A percentile compares a stretch with the other conserved stretches of the same genome.
Conservation (phyloP, 2,888 invertebrate genomes). For the Graphium colonna region DNA sequence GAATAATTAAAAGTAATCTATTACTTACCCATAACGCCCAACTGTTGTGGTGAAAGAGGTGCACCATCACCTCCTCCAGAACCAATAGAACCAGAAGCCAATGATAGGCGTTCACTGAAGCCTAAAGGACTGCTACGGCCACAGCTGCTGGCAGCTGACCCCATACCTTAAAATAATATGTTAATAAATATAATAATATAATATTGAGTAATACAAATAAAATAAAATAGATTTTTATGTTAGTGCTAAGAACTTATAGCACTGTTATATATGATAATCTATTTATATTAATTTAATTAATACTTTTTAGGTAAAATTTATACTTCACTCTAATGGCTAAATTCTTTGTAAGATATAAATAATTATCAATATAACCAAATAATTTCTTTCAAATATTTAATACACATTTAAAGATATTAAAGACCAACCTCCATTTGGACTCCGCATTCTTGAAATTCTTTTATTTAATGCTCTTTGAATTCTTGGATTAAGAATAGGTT, state of each 20-base stretch:
- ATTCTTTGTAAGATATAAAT: not conserved
- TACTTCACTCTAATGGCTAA: not conserved
- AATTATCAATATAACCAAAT: not conserved
- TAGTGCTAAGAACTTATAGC: too few relatives aligned
- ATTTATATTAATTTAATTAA: conserved; percentile 3
- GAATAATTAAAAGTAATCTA: not conserved
- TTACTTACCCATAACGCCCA: conserved; percentile 92
- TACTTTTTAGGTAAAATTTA: not conserved
- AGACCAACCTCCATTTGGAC: conserved; percentile 82
- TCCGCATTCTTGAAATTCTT: conserved; percentile 83
- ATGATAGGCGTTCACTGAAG: conserved; percentile 83
- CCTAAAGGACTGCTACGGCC: conserved; percentile 81
- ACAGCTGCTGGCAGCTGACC: conserved; percentile 84
- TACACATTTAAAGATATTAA: not conserved
- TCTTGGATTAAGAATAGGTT: conserved; percentile 81
- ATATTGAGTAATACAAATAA: not conserved
- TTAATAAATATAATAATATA: conserved; percentile 12
- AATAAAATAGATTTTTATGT: too few relatives aligned
- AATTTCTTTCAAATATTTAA: not conserved
- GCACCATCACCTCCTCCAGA: conserved; percentile 79
- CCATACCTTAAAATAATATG: conserved; percentile 61
- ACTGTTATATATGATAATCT: too few relatives aligned
- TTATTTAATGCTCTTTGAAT: conserved; percentile 78
- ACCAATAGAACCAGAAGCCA: conserved; percentile 84
- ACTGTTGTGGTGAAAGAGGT: conserved; percentile 90